Percentiles rank a stretch among this genome's conserved stretches.
Conservation (phyloP, 2,888 invertebrate genomes). For the Prosopocoilus inquinatus region DNA sequence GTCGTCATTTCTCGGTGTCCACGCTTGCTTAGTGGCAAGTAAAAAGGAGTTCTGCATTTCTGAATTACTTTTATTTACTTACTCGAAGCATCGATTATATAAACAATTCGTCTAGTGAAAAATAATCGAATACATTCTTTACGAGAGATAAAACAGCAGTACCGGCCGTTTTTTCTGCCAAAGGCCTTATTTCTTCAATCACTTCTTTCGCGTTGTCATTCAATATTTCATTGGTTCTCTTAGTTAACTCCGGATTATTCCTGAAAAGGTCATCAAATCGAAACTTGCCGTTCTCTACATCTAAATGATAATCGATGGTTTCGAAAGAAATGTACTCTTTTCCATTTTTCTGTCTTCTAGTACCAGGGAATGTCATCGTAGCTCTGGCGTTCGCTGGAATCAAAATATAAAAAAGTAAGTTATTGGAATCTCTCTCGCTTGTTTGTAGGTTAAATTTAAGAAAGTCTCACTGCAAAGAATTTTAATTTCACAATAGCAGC, state of each 20-base stretch:
- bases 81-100: no score
- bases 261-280: constrained; percentile 31
- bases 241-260: constrained; percentile 31
- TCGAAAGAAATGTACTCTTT: constrained; percentile 17
- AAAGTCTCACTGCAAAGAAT: no score
- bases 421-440: no score
- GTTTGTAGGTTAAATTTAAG: no score
- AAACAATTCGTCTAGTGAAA: constrained; percentile 27
- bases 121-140: constrained; percentile 25
- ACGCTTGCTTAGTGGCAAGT: no score
- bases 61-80: no score
- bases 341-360: constrained; percentile 6
- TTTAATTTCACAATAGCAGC: no score
- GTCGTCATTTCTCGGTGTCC: no score
- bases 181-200: constrained; percentile 29
- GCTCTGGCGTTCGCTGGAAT: no score
- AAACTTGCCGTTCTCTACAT: constrained; percentile 23
- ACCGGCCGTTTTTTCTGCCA: constrained; percentile 26
- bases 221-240: constrained; percentile 29
- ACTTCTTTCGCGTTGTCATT: constrained; percentile 31
- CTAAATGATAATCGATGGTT: constrained; percentile 21
- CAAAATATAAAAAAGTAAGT: no score
- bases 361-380: neutral
- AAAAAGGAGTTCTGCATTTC: no score
- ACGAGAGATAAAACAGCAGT: constrained; percentile 21